Evolutionary conservation across 2,113 vertebrate genomes (phyloP).

Genomic region (Alces alces): DNA sequence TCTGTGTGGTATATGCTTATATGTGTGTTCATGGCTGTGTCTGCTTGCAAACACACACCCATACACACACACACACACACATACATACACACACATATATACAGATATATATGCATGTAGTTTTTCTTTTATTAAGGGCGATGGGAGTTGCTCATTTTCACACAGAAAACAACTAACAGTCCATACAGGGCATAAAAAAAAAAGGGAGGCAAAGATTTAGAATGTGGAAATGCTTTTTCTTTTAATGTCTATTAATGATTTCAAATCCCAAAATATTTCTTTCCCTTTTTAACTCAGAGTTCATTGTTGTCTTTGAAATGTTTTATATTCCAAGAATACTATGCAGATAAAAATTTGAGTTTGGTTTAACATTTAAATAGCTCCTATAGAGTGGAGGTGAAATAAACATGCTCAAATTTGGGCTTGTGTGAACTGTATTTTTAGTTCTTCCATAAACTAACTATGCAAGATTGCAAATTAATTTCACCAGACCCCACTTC

Average conservation of each 20-base stretch:
- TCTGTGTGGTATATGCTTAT: neutral
- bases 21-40: neutral
- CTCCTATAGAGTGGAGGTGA: neutral
- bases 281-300: neutral
- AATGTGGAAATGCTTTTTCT: neutral
- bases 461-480: neutral
- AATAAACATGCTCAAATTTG: neutral
- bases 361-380: neutral
- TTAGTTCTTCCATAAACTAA: neutral
- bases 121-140: neutral
- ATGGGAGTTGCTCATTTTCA: neutral
- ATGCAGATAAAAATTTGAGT: neutral
- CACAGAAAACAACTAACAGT: neutral
- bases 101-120: neutral
- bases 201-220: neutral
- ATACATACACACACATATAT: rapidly evolving
- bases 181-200: neutral
- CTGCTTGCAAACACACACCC: neutral
- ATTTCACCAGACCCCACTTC: neutral
- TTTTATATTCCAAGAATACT: neutral
- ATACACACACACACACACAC: neutral
- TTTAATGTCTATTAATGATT: neutral
- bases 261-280: neutral
- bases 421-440: neutral
- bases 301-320: neutral